Evolutionary conservation across 2,888 invertebrate species (phyloP), one percentile per base, ranked within the genome.

Genomic region (Apotomis capreana): DNA sequence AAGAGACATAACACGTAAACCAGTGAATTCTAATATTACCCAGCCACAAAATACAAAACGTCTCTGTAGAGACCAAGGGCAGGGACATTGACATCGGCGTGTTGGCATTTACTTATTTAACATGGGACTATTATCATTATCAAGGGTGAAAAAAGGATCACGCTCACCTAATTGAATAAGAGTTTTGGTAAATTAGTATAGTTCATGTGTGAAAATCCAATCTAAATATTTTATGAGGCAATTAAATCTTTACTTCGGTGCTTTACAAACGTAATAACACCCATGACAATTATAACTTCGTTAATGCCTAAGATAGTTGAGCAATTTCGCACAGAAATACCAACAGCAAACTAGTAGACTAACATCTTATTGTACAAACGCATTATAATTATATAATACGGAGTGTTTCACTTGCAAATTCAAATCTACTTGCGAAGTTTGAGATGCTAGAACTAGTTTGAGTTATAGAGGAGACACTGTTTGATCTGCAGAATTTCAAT

Each of bases 361-460:
- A 49, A 49, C 49, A 10, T 49, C 49, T 49, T 49, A 49, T 49
- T 49, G 9, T 49, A 9, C 10, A 49, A 49, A 49, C 49, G 49
- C 49, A 49, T 49, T 49, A 49, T 46, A 65, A 46, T 65, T 55
- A 26, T 6, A 26, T 55, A 65, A 44, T 51, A 40, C 46, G 3
- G 40, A 40, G n/a, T 15, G 46, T 60, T 60, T 8, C 57, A 58
- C 36, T 67, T 58, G 44, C 55, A 26, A 57, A 65, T 57, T 67
- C 46, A 57, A 58, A 67, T 67, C 46, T 57, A 58, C 57, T 55
- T 54, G 49, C 49, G 9, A 49, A 49, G 9, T 49, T 49, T 3
- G 49, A 49, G 49, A 49, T 10, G 9, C 12, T 49, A 49, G 49
- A 9, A 49, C 49, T 49, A 49, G 49, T 8, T 49, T 10, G 49